phyloP scores from a whole-genome alignment of 2,113 vertebrate species.

The Cathartes aura region DNA sequence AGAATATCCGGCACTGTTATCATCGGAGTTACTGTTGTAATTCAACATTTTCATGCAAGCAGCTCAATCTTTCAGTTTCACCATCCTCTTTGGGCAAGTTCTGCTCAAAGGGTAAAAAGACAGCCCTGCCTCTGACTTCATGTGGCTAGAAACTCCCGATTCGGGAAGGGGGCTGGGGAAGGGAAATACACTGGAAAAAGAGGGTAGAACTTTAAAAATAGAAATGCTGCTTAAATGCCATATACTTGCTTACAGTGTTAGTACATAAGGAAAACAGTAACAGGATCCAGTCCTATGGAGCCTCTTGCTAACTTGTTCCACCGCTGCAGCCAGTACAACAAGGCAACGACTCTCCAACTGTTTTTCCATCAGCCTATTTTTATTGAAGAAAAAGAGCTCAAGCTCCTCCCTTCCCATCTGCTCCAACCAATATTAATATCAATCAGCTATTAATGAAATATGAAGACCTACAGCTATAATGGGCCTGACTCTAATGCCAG shows the following conservation, averaged over 20 bases:
- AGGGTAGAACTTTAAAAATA: constrained; percentile 27
- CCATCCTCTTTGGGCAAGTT: neutral
- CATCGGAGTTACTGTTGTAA: neutral
- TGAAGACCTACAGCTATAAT: neutral
- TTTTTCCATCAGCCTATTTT: constrained; percentile 51
- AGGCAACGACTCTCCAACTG: neutral
- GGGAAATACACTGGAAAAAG: constrained; percentile 13
- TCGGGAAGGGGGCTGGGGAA: no score
- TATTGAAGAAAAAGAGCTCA: constrained; percentile 7
- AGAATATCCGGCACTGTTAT: constrained; percentile 11
- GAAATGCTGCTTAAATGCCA: constrained; percentile 17
- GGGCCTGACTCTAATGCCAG: neutral
- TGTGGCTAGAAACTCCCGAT: neutral
- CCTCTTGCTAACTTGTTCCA: constrained; percentile 67
- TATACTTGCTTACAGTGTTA: constrained; percentile 32
- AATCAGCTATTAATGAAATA: constrained; percentile 39
- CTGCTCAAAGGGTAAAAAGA: neutral
- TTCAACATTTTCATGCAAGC: neutral
- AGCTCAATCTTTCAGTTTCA: constrained; percentile 14
- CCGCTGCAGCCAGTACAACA: constrained; percentile 14
- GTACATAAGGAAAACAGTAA: constrained; percentile 53
- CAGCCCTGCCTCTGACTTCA: neutral
- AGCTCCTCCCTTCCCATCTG: constrained; percentile 40
- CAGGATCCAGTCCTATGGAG: constrained; percentile 45
- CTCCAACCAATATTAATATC: neutral